Base-by-base conservation (phyloP, 2,797 vertebrate species). In the Sebastes hubbsi region DNA sequence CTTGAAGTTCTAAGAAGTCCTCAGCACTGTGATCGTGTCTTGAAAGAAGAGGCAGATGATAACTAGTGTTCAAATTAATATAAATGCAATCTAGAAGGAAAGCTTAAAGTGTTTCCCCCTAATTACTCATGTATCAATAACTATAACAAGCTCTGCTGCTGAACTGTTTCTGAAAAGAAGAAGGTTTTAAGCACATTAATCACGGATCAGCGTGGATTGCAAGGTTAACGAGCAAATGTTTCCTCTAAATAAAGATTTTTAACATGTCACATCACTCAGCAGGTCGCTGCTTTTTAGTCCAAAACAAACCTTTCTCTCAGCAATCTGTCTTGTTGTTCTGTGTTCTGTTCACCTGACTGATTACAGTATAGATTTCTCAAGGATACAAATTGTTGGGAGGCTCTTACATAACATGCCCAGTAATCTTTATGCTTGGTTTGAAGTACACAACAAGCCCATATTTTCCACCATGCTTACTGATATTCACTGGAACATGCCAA, bases 391-490 rank as follows among this genome's bases (percentile, higher is more conserved):
- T 63, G 82, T 71, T 70, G 66, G 59, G 54, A 71, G 46, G 42
- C 29, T 72, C 66, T 82, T 71, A 66, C 80, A 60, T 82, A 81
- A 87, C 77, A 49, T 20, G 7, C 25, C 20, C 61, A 3, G 30
- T 34, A 42, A 75, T 78, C 61, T 85, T 89, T 61, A 84, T 81
- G 89, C 85, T 84, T 84, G 85, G 79, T 70, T 89, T 78, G 82
- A 71, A 52, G 58, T 20, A 81, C 79, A 82, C 58, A 76, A 65
- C 63, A 86, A 84, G 71, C 42, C 62, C 59, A 38, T 68, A 74
- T 85, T 85, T 84, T 65, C 80, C 78, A 80, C 22, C 62, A 54
- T 86, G 82, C 69, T 81, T 75, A 80, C 69, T 86, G 88, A 85
- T 77, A 88, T 90, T 88, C 76, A 79, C 62, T 83, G 49, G 49